Evolutionary conservation across 2,888 invertebrate species (phyloP).

Genomic region (Parnassius glacialis): DNA sequence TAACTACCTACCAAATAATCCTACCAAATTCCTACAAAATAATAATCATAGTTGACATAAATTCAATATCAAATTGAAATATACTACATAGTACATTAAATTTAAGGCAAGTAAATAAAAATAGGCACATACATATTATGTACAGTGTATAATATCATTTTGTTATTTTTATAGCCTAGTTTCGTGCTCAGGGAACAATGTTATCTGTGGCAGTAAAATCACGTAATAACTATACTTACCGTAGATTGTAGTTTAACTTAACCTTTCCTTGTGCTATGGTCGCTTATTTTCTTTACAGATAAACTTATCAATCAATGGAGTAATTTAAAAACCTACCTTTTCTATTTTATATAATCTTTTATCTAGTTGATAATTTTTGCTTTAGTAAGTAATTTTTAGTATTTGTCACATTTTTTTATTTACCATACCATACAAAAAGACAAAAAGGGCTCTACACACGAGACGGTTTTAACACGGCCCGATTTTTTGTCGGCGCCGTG

Average conservation of each 20-base stretch:
- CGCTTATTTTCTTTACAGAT: not conserved
- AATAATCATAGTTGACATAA: too few relatives aligned
- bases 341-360: too few relatives aligned
- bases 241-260: slow-evolving; percentile 10
- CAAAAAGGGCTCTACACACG: too few relatives aligned
- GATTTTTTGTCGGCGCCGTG: too few relatives aligned
- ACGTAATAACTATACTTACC: slow-evolving; percentile 23
- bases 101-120: not conserved
- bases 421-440: too few relatives aligned
- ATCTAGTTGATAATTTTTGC: too few relatives aligned
- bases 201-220: slow-evolving; percentile 39
- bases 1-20: too few relatives aligned
- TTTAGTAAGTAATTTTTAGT: too few relatives aligned
- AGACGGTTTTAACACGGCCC: too few relatives aligned
- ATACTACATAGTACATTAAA: not conserved
- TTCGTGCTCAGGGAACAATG: slow-evolving; percentile 34
- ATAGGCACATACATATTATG: not conserved
- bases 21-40: too few relatives aligned
- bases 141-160: not conserved
- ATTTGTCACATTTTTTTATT: too few relatives aligned
- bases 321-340: not conserved
- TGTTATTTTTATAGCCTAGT: slow-evolving; percentile 18
- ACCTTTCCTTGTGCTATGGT: slow-evolving; percentile 4
- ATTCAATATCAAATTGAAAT: not conserved
- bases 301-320: not conserved